phyloP scores from a whole-genome alignment of 2,888 invertebrate species.

The Kryphioiulus occultus region DNA sequence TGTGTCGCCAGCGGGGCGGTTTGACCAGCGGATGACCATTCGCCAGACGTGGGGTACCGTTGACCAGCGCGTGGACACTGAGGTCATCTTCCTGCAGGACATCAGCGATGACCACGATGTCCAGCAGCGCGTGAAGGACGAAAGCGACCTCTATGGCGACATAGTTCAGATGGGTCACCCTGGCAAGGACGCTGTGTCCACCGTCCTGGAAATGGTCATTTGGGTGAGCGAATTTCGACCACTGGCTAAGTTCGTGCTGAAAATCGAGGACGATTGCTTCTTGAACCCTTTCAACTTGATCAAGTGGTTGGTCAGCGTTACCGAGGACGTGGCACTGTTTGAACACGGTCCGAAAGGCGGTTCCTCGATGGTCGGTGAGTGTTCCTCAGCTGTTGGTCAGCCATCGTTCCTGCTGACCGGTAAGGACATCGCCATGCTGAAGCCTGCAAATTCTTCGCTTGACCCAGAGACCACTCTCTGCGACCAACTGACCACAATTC shows the following conservation, averaged over 20 bases:
- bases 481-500: background rate
- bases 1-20: background rate
- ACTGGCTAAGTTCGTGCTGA: constrained; percentile 50
- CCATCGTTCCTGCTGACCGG: background rate
- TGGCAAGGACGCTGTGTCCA: constrained; percentile 53
- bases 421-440: background rate
- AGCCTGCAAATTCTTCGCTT: background rate
- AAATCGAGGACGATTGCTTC: constrained; percentile 57
- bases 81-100: constrained; percentile 54
- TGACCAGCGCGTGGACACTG: constrained; percentile 52
- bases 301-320: constrained; percentile 50
- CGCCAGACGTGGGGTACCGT: constrained; percentile 58
- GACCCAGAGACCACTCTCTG: background rate
- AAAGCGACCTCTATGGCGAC: constrained; percentile 52
- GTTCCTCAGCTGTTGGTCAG: background rate
- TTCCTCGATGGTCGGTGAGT: background rate
- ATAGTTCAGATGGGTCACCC: constrained; percentile 54
- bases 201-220: constrained; percentile 54
- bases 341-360: background rate
- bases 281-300: constrained; percentile 57
- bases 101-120: constrained; percentile 25
- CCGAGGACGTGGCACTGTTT: background rate
- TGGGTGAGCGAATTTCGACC: constrained; percentile 55
- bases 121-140: constrained; percentile 49
- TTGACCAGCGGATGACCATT: constrained; percentile 56